Conservation (phyloP, 64 coral and sea anemone species). For the Trachythela sp. region DNA sequence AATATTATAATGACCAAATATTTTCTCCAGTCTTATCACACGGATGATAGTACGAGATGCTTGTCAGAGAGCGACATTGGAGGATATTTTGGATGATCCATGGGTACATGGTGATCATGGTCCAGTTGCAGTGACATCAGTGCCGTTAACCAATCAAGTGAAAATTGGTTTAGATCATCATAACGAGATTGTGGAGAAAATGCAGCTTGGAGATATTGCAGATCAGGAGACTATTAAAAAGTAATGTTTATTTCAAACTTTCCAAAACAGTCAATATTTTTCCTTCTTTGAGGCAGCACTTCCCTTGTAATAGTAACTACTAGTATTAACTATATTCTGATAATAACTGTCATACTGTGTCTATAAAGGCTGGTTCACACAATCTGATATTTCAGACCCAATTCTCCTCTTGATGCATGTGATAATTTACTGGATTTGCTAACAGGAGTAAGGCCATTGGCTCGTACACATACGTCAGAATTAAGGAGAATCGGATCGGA, state of each 20-base stretch:
- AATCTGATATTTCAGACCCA: no score
- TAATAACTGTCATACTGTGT: no score
- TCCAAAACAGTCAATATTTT: no score
- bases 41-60: conserved; percentile 90
- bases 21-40: conserved; percentile 65
- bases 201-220: conserved; percentile 80
- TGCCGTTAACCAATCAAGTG: conserved; percentile 70
- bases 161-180: conserved; percentile 80
- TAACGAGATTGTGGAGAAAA: conserved; percentile 57
- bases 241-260: conserved; percentile 27
- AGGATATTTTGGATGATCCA: conserved; percentile 73
- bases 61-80: conserved; percentile 48
- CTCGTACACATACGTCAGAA: no score
- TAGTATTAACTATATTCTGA: no score
- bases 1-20: not conserved
- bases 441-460: no score
- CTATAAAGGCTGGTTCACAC: no score
- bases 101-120: conserved; percentile 80
- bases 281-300: no score
- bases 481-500: no score
- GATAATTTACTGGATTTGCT: no score
- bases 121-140: conserved; percentile 64
- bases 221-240: conserved; percentile 65
- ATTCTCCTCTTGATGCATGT: no score
- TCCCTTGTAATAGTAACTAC: no score